These are phyloP conservation scores for Drosophila subquinaria DNA, from an alignment of 2,888 invertebrate genomes.

Conservation along the genomic window DNA sequence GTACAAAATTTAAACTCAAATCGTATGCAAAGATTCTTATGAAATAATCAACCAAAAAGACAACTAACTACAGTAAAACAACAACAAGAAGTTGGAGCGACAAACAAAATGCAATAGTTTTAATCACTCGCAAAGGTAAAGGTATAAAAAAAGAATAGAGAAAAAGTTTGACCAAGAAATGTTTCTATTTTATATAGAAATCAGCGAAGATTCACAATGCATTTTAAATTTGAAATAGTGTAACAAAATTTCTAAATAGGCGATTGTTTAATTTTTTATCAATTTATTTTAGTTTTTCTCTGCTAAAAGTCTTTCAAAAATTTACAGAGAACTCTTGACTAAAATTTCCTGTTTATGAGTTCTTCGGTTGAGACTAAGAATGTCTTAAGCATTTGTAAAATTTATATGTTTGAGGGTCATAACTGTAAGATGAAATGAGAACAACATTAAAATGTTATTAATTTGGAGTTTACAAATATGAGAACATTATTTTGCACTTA, in stretches of 20 bases:
- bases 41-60: conserved; percentile 54
- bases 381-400: too few species aligned
- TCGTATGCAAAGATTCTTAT: conserved; percentile 71
- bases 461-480: neutral
- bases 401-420: too few species aligned
- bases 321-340: too few species aligned
- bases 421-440: too few species aligned
- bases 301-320: neutral
- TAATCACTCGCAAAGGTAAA: conserved; percentile 72
- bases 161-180: neutral
- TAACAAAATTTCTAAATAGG: neutral
- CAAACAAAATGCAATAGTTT: conserved; percentile 76
- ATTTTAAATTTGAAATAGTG: neutral
- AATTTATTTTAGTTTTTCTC: neutral
- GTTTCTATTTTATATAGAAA: neutral
- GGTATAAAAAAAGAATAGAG: neutral
- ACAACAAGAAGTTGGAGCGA: conserved; percentile 41
- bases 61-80: conserved; percentile 37
- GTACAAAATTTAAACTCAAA: conserved; percentile 52
- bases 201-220: neutral
- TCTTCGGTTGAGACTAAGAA: too few species aligned
- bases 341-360: too few species aligned
- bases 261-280: neutral
- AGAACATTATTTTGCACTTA: neutral
- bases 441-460: too few species aligned